These are phyloP conservation scores for Erythrocercus mccallii DNA, from an alignment of 2,113 vertebrate genomes.

Conservation along the genomic window DNA sequence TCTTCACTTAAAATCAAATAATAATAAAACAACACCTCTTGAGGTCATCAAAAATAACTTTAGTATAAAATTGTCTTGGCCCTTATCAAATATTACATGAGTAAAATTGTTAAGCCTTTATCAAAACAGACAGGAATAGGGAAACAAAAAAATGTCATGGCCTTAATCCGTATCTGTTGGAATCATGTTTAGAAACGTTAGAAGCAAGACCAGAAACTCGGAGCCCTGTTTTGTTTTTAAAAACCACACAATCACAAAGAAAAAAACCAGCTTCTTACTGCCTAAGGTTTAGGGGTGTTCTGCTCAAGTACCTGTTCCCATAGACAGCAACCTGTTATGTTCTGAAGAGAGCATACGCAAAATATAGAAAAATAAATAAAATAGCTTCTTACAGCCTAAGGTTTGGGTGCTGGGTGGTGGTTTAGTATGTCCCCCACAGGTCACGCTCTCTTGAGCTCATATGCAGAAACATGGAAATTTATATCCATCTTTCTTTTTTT, in stretches of 20 bases:
- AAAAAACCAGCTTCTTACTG: conserved; percentile 57
- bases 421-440: conserved; percentile 41
- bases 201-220: conserved; percentile 58
- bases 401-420: conserved; percentile 47
- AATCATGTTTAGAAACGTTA: conserved; percentile 59
- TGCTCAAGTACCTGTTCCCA: conserved; percentile 50
- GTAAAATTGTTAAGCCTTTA: conserved; percentile 74
- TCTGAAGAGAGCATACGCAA: conserved; percentile 62
- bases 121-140: conserved; percentile 60
- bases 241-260: conserved; percentile 62
- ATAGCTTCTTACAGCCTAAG: conserved; percentile 64
- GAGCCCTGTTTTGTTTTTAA: conserved; percentile 67
- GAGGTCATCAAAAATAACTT: conserved; percentile 82
- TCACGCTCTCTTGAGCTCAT: conserved; percentile 39
- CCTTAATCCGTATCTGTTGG: conserved; percentile 60
- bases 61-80: conserved; percentile 79
- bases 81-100: conserved; percentile 77
- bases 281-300: conserved; percentile 50
- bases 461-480: conserved; percentile 45
- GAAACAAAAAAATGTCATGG: conserved; percentile 63
- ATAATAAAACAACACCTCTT: conserved; percentile 70
- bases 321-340: conserved; percentile 47
- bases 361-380: conserved; percentile 68
- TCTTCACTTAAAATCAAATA: conserved; percentile 64
- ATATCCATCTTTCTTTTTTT: conserved; percentile 36